These are phyloP conservation scores for Hephaestus fuliginosus DNA, from an alignment of 2,797 vertebrate species.

Conservation along the genomic window DNA sequence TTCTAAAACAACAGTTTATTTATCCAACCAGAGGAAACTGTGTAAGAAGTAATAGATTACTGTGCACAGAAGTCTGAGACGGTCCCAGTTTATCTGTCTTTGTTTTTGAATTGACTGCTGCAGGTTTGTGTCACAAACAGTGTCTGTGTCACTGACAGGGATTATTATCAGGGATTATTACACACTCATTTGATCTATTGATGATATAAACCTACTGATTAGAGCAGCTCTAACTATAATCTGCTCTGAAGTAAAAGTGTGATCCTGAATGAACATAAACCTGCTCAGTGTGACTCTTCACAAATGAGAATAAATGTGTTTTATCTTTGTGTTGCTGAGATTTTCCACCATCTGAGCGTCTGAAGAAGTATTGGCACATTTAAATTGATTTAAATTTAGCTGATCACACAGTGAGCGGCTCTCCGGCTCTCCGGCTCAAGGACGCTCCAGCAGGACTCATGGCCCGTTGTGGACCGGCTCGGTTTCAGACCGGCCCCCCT, in stretches of 20 bases:
- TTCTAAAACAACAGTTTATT: too few relatives aligned
- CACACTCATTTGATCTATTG: too few relatives aligned
- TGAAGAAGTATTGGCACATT: background rate
- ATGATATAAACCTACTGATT: too few relatives aligned
- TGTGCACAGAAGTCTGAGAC: too few relatives aligned
- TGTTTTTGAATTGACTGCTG: too few relatives aligned
- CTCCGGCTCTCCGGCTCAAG: slow-evolving; percentile 36
- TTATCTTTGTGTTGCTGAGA: background rate
- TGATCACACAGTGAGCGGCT: background rate
- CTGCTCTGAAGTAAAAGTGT: background rate
- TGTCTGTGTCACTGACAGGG: too few relatives aligned
- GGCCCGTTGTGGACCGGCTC: slow-evolving; percentile 7
- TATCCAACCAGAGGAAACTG: too few relatives aligned
- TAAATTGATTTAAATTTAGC: background rate
- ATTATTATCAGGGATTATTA: too few relatives aligned
- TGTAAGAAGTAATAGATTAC: too few relatives aligned
- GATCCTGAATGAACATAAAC: background rate
- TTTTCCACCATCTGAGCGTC: background rate
- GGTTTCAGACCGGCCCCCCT: slow-evolving; percentile 27
- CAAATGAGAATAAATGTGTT: background rate
- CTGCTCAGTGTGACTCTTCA: background rate
- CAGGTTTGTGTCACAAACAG: too few relatives aligned
- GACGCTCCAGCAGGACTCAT: slow-evolving; percentile 32
- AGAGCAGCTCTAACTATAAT: too few relatives aligned
- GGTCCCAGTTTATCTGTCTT: too few relatives aligned